A percentile compares a stretch with the other conserved stretches of the same genome.
Evolutionary conservation across 2,888 invertebrate species (phyloP).

Genomic region (Bruchidius siliquastri): DNA sequence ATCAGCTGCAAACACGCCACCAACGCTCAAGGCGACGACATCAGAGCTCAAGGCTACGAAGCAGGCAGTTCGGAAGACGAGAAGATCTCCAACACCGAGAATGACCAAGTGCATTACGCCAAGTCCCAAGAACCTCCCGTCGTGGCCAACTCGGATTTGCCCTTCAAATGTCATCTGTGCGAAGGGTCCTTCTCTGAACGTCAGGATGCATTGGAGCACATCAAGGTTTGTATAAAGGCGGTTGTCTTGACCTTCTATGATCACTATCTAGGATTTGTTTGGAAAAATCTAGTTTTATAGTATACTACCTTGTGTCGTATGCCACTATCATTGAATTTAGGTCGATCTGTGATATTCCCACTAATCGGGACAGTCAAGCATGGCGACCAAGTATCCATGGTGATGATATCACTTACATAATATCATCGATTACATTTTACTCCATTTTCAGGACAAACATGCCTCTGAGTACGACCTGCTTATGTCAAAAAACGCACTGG

Average conservation of each 20-base stretch:
- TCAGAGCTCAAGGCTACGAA: slow-evolving; percentile 46
- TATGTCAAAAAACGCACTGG: slow-evolving; percentile 76
- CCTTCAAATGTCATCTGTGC: slow-evolving; percentile 91
- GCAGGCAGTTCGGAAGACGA: slow-evolving; percentile 46
- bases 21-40: slow-evolving; percentile 45
- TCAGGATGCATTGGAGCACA: slow-evolving; percentile 75
- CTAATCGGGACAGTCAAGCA: too few species aligned
- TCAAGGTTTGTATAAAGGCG: slow-evolving; percentile 42
- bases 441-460: slow-evolving; percentile 57
- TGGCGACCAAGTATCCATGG: too few species aligned
- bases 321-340: too few species aligned
- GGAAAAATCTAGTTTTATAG: too few species aligned
- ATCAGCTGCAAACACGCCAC: slow-evolving; percentile 66
- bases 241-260: too few species aligned
- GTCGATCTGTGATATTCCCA: too few species aligned
- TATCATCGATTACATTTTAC: too few species aligned
- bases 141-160: slow-evolving; percentile 59
- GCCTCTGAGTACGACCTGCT: slow-evolving; percentile 73
- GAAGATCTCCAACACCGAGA: slow-evolving; percentile 44
- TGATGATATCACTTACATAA: too few species aligned
- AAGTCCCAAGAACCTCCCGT: slow-evolving; percentile 19
- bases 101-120: slow-evolving; percentile 34
- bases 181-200: slow-evolving; percentile 80
- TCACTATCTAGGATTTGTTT: too few species aligned
- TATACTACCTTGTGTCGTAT: too few species aligned